Evolutionary conservation across 2,113 vertebrate genomes (phyloP), one percentile per base, ranked within the genome.

Genomic region (Dipodomys stephensi): DNA sequence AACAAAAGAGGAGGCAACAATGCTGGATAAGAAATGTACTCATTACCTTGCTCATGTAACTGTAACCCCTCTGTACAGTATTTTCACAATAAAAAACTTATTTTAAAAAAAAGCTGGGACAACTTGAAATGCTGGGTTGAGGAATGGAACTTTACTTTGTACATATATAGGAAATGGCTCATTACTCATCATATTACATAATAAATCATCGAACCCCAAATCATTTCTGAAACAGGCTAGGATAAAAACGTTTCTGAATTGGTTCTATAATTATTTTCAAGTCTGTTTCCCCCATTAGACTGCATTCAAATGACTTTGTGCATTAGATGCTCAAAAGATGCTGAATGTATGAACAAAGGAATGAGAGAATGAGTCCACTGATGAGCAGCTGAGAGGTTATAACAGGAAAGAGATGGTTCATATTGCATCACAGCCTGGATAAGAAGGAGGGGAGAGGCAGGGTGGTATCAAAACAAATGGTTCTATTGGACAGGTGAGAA

Each of bases 251-350:
- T 86, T 92, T 92, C 64, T 93, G 78, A 96, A 92, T 83, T 79
- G 76, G 62, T 83, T 83, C 68, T 94, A 32, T 91, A 91, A 91
- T 93, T 97, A 93, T 91, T 95, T 93, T 80, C 76, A 92, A 96
- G 83, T 91, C 83, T 88, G 83, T 76, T 95, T 92, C 89, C 83
- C 94, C 88, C 69, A 77, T 83, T 94, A 88, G 89, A 92, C 16
- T 72, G 68, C 62, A 94, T 86, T 96, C 91, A 83, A 80, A 86
- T 87, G 83, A 86, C 86, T 96, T 20, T 92, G 88, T 78, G 79
- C 28, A 46, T 80, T 44, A 76, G 80, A 88, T 60, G 67, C 44
- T 93, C 53, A 65, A 79, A 94, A 93, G 86, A 93, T 62, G 53
- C 65, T 86, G 76, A 88, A 74, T 65, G 25, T 80, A 67, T 65